Percentiles rank a stretch among this genome's conserved stretches.
These are phyloP conservation scores for Lasioglossum calceatum DNA, from an alignment of 2,888 invertebrate genomes.

Conservation along the genomic window DNA sequence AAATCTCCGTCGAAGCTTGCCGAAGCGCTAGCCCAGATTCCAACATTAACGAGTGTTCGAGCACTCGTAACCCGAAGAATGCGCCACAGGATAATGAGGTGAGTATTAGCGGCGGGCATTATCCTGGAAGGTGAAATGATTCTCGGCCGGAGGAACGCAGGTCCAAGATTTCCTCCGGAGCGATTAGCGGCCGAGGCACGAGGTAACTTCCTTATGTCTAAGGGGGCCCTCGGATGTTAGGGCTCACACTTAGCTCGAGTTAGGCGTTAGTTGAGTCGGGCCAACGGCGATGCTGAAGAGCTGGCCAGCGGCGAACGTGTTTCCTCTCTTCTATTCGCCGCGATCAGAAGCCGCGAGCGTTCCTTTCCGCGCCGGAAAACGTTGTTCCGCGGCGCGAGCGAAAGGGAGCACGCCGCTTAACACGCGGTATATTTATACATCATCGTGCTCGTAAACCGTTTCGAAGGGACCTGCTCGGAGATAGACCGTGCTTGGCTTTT, in stretches of 20 bases:
- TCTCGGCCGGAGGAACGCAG: constrained; percentile 10
- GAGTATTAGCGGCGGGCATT: constrained; percentile 66
- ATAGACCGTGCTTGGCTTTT: background rate
- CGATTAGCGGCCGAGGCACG: constrained; percentile 62
- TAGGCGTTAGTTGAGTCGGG: constrained; percentile 61
- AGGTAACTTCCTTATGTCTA: constrained; percentile 47
- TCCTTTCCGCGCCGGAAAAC: constrained; percentile 43
- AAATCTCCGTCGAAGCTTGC: background rate
- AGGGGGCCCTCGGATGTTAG: background rate
- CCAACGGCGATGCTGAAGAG: constrained; percentile 39
- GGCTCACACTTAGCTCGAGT: constrained; percentile 56
- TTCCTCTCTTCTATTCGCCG: constrained; percentile 26
- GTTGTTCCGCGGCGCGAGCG: constrained; percentile 24
- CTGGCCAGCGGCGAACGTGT: constrained; percentile 18
- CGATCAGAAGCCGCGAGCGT: constrained; percentile 35
- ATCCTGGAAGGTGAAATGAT: constrained; percentile 13
- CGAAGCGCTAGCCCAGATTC: background rate
- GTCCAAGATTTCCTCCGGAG: constrained; percentile 67
- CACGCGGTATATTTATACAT: constrained; percentile 49
- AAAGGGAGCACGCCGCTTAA: constrained; percentile 28
- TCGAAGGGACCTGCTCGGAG: constrained; percentile 1
- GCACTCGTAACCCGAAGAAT: background rate
- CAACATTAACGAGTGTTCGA: constrained; percentile 3
- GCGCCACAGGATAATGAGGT: constrained; percentile 68
- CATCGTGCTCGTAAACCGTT: constrained; percentile 42